Evolutionary conservation across 1,140 invertebrate species (phyloP).

Genomic region (Epicauta chinensis): DNA sequence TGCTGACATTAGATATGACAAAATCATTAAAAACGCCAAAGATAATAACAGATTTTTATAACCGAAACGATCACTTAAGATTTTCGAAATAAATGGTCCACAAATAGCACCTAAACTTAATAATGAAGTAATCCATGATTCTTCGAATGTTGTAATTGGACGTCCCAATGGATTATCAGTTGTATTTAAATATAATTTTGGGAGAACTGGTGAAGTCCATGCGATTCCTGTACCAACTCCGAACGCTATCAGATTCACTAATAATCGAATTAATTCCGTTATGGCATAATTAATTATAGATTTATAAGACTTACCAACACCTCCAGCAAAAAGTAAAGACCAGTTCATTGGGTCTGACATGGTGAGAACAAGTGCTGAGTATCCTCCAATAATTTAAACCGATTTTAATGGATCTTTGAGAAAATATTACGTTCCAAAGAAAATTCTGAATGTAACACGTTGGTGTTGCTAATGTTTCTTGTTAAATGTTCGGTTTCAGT

Average conservation of each 20-base stretch:
- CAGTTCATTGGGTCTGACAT: too few species aligned
- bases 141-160: slow-evolving; percentile 45
- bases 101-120: slow-evolving; percentile 72
- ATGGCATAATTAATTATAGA: too few species aligned
- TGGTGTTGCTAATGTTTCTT: too few species aligned
- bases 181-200: slow-evolving; percentile 44
- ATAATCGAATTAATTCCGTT: too few species aligned
- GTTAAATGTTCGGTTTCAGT: too few species aligned
- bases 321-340: too few species aligned
- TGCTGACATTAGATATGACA: slow-evolving; percentile 40
- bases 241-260: slow-evolving; percentile 55
- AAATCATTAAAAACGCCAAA: slow-evolving; percentile 39
- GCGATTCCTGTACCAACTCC: slow-evolving; percentile 58
- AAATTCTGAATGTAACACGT: too few species aligned
- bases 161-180: slow-evolving; percentile 33
- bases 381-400: too few species aligned
- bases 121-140: slow-evolving; percentile 75
- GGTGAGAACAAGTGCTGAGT: too few species aligned
- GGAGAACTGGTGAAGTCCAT: slow-evolving; percentile 66
- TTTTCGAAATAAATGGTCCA: slow-evolving; percentile 47
- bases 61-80: slow-evolving; percentile 57
- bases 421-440: too few species aligned
- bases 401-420: too few species aligned
- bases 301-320: too few species aligned
- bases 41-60: slow-evolving; percentile 42